Base-by-base conservation (phyloP, 2,113 vertebrate genomes). In the Cardinalis cardinalis region DNA sequence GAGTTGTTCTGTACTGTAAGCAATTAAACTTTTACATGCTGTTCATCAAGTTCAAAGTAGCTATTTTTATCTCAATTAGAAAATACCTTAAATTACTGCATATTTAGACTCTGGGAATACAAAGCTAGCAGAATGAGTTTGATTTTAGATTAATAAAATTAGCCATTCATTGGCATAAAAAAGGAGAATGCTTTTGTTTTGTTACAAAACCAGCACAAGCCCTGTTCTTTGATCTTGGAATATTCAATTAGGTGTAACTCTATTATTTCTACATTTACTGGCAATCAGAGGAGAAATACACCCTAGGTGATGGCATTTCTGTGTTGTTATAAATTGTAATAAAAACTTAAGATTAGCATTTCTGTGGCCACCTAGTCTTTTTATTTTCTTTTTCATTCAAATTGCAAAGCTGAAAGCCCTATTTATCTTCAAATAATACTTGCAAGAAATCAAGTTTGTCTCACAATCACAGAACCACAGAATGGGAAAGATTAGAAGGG, bases 271-370 rank as follows among this genome's bases (percentile, higher is more conserved):
- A 69, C 3, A 51, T 83, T 77, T 89, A 81, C 68, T 77, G 32
- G 43, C 63, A 66, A 90, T 78, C 73, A 86, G 81, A 93, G 74
- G 12, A 91, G 64, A 73, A 92, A 65, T 76, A 91, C 38, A 91
- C 12, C 32, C 44, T 58, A 36, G 46, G 58, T 86, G 55, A 90
- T 56, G 68, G 89, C 64, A 93, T 89, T 91, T 28, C 8, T 85
- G 48, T 7, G 3, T 78, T 90, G 68, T 89, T 90, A 88, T 82
- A 92, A 95, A 94, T 89, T 70, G 71, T 74, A 72, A 78, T 77
- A 73, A 79, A 94, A 73, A 82, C 20, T 38, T 21, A 84, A 86
- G 88, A 76, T 25, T 75, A 72, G 84, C 31, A 81, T 95, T 95
- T 93, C 77, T 63, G 51, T 36, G 19, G 61, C 92, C 77, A 88